These are phyloP conservation scores for Aulostomus chinensis DNA, from an alignment of 2,797 vertebrate species.

Conservation along the genomic window DNA sequence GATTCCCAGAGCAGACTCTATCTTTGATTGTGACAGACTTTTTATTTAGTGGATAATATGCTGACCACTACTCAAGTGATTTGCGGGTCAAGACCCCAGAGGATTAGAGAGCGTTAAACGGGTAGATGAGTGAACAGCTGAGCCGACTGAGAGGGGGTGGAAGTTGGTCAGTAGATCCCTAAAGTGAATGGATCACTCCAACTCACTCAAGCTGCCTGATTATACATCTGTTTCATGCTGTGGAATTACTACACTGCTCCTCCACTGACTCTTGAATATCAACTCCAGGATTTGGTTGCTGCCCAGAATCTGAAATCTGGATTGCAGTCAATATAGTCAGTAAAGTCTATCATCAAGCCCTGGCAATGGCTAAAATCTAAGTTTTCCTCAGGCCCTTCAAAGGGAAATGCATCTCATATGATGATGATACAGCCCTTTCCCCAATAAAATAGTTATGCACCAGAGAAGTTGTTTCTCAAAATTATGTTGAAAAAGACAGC, in stretches of 20 bases:
- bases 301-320: conserved; percentile 45
- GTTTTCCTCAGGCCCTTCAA: conserved; percentile 12
- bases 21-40: conserved; percentile 45
- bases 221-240: conserved; percentile 38
- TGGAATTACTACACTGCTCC: conserved; percentile 33
- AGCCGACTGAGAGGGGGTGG: conserved; percentile 15
- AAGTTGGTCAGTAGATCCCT: conserved; percentile 31
- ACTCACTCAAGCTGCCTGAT: conserved; percentile 30
- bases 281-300: conserved; percentile 18
- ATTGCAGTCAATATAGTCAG: conserved; percentile 4
- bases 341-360: conserved; percentile 16
- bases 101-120: conserved; percentile 62
- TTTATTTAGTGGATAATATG: conserved; percentile 36
- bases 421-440: conserved; percentile 6
- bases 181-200: conserved; percentile 36
- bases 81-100: conserved; percentile 49
- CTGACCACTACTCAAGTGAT: conserved; percentile 45
- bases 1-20: conserved; percentile 23
- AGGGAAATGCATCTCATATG: conserved; percentile 15
- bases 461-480: conserved; percentile 4
- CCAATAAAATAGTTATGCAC: not conserved
- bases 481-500: conserved; percentile 1
- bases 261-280: conserved; percentile 3
- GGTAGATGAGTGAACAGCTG: conserved; percentile 50
- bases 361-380: conserved; percentile 7